Percentiles rank a stretch among this genome's conserved stretches.
phyloP scores from a whole-genome alignment of 1,140 invertebrate species.

The Drosophila athabasca region DNA sequence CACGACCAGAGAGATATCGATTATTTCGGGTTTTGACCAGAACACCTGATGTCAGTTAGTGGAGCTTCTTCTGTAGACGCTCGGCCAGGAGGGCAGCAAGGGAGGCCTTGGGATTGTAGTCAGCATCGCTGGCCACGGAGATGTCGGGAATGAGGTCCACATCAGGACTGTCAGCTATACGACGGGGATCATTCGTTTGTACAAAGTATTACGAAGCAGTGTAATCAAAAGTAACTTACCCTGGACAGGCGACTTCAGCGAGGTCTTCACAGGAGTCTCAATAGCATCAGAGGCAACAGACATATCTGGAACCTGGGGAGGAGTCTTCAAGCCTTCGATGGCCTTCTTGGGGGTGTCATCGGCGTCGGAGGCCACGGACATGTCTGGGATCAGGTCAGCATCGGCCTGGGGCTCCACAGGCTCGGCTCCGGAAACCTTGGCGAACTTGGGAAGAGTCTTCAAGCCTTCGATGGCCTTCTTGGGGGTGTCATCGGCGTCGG shows the following conservation, averaged over 20 bases:
- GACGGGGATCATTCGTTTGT: conserved; percentile 1
- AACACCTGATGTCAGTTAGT: conserved; percentile 2
- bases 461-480: neutral
- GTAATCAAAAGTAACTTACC: too few relatives aligned
- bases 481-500: neutral
- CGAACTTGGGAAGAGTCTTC: neutral
- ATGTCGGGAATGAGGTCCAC: conserved; percentile 46
- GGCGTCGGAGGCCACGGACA: conserved; percentile 48
- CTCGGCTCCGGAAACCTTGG: conserved; percentile 9
- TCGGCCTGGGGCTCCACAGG: conserved; percentile 13
- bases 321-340: neutral
- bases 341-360: conserved; percentile 2
- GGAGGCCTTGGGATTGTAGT: conserved; percentile 32
- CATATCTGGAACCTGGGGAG: neutral
- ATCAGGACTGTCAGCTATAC: conserved; percentile 2
- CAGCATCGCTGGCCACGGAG: conserved; percentile 57
- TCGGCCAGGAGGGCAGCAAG: conserved; percentile 5
- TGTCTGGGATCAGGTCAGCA: conserved; percentile 37
- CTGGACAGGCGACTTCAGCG: too few relatives aligned
- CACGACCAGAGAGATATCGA: conserved; percentile 17
- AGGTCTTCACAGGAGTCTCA: too few relatives aligned
- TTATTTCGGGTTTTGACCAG: conserved; percentile 19
- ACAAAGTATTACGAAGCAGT: too few relatives aligned
- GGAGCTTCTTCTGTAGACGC: neutral
- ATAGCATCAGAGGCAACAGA: neutral